Evolutionary conservation across 1,140 invertebrate species (phyloP).

Genomic region (Octopus bimaculoides): DNA sequence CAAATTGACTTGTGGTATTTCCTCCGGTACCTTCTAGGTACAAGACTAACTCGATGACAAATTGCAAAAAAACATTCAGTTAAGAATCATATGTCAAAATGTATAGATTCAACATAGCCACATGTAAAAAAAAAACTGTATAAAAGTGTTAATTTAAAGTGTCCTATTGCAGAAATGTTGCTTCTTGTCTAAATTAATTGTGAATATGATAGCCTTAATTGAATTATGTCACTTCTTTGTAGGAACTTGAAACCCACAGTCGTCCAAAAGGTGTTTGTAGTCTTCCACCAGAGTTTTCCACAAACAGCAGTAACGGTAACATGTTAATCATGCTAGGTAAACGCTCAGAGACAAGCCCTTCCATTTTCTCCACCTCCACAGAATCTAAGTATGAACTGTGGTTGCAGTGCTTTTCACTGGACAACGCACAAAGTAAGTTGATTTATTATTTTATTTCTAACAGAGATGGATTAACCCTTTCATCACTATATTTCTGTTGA

Average conservation of each 20-base stretch:
- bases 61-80: too few relatives aligned
- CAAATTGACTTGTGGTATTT: too few relatives aligned
- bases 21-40: too few relatives aligned
- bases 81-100: too few relatives aligned
- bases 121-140: too few relatives aligned
- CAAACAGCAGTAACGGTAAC: constrained; percentile 22
- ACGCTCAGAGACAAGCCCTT: constrained; percentile 25
- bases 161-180: too few relatives aligned
- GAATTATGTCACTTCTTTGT: neutral
- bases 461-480: too few relatives aligned
- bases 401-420: constrained; percentile 34
- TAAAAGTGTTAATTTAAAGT: too few relatives aligned
- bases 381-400: constrained; percentile 29
- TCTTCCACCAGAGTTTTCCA: constrained; percentile 21
- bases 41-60: too few relatives aligned
- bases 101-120: too few relatives aligned
- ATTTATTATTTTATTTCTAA: too few relatives aligned
- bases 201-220: neutral
- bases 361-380: constrained; percentile 32
- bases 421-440: neutral
- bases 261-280: constrained; percentile 43
- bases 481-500: too few relatives aligned
- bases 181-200: neutral
- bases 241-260: constrained; percentile 40
- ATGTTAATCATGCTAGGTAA: constrained; percentile 40